Evolutionary conservation across 2,113 vertebrate species (phyloP).

Genomic region (Dolichallabes microphthalmus): DNA sequence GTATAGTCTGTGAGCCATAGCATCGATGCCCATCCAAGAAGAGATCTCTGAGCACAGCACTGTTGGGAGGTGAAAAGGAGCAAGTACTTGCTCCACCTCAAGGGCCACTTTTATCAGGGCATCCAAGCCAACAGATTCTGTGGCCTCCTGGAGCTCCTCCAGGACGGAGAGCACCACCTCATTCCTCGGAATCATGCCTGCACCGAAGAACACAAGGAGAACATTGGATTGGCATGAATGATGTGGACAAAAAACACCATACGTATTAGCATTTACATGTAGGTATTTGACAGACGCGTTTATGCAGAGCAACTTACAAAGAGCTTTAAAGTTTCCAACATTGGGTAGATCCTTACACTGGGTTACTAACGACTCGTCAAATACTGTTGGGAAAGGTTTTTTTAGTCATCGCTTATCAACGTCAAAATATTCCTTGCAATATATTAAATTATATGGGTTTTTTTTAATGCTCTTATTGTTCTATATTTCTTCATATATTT

Average conservation of each 20-base stretch:
- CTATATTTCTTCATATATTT: too few relatives aligned
- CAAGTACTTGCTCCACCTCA: slow-evolving; percentile 78
- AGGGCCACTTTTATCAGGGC: slow-evolving; percentile 75
- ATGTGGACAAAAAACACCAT: background rate
- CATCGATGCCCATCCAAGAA: slow-evolving; percentile 81
- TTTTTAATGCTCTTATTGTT: too few relatives aligned
- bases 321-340: too few relatives aligned
- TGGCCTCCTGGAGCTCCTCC: slow-evolving; percentile 88
- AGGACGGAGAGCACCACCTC: slow-evolving; percentile 86
- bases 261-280: background rate
- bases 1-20: slow-evolving; percentile 80
- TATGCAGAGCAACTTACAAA: too few relatives aligned
- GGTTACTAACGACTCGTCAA: too few relatives aligned
- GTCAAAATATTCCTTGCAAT: background rate
- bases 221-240: background rate
- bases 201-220: background rate
- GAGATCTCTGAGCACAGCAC: slow-evolving; percentile 71
- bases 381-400: too few relatives aligned
- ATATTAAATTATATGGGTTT: too few relatives aligned
- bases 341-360: too few relatives aligned
- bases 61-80: slow-evolving; percentile 77
- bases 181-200: slow-evolving; percentile 85
- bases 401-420: too few relatives aligned
- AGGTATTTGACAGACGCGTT: too few relatives aligned
- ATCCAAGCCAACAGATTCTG: slow-evolving; percentile 81